These are phyloP conservation scores for Meriones psammophilus DNA, from an alignment of 2,797 vertebrate genomes.

Conservation along the genomic window DNA sequence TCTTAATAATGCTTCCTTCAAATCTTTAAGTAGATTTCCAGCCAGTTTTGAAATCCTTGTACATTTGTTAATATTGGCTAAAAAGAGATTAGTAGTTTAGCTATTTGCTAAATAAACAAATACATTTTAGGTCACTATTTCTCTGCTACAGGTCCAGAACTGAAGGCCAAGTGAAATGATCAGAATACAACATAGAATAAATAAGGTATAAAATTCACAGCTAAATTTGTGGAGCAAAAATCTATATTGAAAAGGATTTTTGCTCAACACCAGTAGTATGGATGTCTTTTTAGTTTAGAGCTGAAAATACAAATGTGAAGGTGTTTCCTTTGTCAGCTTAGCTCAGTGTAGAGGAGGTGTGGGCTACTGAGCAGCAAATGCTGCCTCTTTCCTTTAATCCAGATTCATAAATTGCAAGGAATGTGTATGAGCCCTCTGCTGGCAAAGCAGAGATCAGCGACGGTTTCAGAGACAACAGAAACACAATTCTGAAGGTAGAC, in stretches of 20 bases:
- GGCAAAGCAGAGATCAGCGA: slow-evolving; percentile 60
- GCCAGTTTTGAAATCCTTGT: slow-evolving; percentile 30
- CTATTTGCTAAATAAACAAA: slow-evolving; percentile 28
- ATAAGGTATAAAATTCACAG: neutral
- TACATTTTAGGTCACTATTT: neutral
- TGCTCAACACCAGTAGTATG: neutral
- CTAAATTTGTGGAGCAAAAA: neutral
- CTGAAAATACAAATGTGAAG: neutral
- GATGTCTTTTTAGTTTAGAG: neutral
- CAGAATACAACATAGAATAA: neutral
- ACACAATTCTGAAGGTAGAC: slow-evolving; percentile 46
- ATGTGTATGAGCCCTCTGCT: slow-evolving; percentile 74
- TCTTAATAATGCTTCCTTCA: neutral
- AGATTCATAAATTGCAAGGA: slow-evolving; percentile 25
- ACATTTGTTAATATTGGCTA: slow-evolving; percentile 19
- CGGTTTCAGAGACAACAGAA: slow-evolving; percentile 71
- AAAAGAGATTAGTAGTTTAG: neutral
- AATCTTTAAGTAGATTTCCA: slow-evolving; percentile 45
- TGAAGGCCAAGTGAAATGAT: slow-evolving; percentile 1
- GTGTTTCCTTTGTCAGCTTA: neutral
- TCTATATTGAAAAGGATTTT: neutral
- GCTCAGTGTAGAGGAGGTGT: slow-evolving; percentile 15
- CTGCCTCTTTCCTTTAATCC: neutral
- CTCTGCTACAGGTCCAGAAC: neutral
- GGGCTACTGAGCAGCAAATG: neutral